Evolutionary conservation across 2,797 vertebrate species (phyloP), one percentile per base, ranked within the genome.

Genomic region (Basileuterus tristriatus): DNA sequence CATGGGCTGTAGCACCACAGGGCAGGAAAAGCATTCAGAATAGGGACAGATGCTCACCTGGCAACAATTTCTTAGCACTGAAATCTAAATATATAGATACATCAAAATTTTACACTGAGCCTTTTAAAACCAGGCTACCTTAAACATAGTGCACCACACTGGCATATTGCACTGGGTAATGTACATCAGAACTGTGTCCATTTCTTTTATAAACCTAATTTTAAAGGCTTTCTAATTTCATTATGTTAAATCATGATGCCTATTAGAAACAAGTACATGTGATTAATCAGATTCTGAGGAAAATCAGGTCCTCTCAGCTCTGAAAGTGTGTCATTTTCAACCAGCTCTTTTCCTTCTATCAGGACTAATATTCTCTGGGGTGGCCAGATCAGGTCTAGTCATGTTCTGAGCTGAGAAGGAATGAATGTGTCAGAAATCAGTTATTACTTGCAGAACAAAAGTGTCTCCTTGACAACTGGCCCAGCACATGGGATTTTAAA

Each of bases 351-450:
- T 58, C 83, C 69, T 53, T 89, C 2, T 49, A 65, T 47, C 88
- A 65, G 80, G 71, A 82, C 67, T 91, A 77, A 91, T 71, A 85
- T 78, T 81, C 72, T 72, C 79, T 65, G 69, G 63, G 92, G 83
- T 91, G 84, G 55, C 62, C 84, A 81, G 72, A 68, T 93, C 94
- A 95, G 76, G 87, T 83, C 91, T 86, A 11, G 90, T 94, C 91
- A 81, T 79, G 94, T 86, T 93, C 74, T 93, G 74, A 63, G 43
- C 36, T 63, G 43, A 20, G 60, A 26, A 39, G 2, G n/a, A 82
- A 81, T 44, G 56, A 50, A 30, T 32, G 30, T 36, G 49, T 85
- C 76, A 87, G 91, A 86, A 85, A 81, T 89, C 76, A 74, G 89
- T 92, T 85, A 50, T 13, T 87, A 78, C 91, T 76, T 64, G 82